Base-by-base conservation (phyloP, 2,888 invertebrate species). In the Polymixis lichenea region DNA sequence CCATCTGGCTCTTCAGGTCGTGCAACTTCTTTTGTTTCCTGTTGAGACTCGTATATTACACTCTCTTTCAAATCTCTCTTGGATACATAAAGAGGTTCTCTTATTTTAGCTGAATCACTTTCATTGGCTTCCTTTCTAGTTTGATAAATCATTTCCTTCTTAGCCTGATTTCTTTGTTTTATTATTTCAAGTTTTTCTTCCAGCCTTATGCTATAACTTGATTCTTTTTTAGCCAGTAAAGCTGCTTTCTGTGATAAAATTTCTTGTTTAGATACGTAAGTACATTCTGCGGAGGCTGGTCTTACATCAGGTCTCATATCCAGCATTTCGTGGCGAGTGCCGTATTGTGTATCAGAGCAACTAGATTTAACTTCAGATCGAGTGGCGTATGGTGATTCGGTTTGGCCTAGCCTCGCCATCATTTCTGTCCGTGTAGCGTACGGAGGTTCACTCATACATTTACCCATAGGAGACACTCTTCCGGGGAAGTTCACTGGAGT, bases 141-240 rank as follows among this genome's bases (percentile, higher is more conserved):
- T 89, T 97, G 97, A 89, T 97, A 97, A 80, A 97, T 97, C 92
- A 96, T 93, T 83, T 97, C 97, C 80, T 97, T 97, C 82, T 97
- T 97, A 4, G 97, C 97, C 89, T 97, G 96, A 84, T 97, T 97
- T 82, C 97, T 94, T 89, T 96, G 96, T 87, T 96, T 96, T 78
- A 97, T 97, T 65, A 96, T 95, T 91, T 96, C 97, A 56, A 97
- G 89, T 85, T 97, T 97, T 75, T 97, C 97, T 88, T 97, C 96
- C 64, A 96, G 87, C 73, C 93, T 92, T 74, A 92, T 92, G 53
- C 94, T 92, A 75, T 95, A 96, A 55, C 90, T 91, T 1, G 94
- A 94, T 82, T 96, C 96, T 89, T 95, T 95, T 80, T 92, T 95
- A n/a, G 96, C 96, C 51, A 95, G 83, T 64, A 95, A 90, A 28